Base-by-base conservation (phyloP, 2,797 vertebrate genomes). In the Melanogrammus aeglefinus region DNA sequence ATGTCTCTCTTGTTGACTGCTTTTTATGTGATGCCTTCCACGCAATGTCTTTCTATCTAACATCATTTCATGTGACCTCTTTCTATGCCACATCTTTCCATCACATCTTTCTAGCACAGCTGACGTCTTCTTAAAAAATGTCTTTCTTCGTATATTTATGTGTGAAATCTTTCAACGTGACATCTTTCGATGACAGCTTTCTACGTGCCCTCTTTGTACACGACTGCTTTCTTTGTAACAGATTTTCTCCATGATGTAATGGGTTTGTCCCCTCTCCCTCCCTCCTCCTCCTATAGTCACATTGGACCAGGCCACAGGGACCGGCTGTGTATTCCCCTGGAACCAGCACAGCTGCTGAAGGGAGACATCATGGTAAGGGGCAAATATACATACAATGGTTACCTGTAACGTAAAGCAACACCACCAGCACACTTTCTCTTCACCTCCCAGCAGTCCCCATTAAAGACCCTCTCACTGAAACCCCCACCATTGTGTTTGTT, bases 311-410 rank as follows among this genome's bases (percentile, higher is more conserved):
- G 95, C 84, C 95, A 95, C 89, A 94, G 94, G 85, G 94, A 92
- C 89, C 91, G 92, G 74, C 88, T 97, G 77, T 96, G 92, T 86
- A 96, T 99, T 75, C 93, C 86, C 73, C 87, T 98, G 72, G 96
- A 98, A 82, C 97, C 97, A 2, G 97, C 96, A 14, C 97, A 98
- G 90, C 95, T 98, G 74, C 92, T 98, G 57, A 99, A 99, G 86
- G 97, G 97, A 77, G 97, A 99, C 86, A 93, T 98, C 84, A 97
- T 98, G 97, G 97, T 99, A 92, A 90, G 93, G 29, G 79, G 74
- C 72, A 18, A 0, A n/a, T 1, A 57, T 16, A 7, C 18, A 8
- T 9, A 13, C 57, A 24, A 8, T 24, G n/a, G 57, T 63, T 1
- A 57, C 51, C 51, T n/a, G 21, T 24, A 1, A n/a, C 57, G 57